A percentile compares a stretch with the other conserved stretches of the same genome.
These are phyloP conservation scores for Xiphophorus maculatus DNA, from an alignment of 2,113 vertebrate species.

Conservation along the genomic window DNA sequence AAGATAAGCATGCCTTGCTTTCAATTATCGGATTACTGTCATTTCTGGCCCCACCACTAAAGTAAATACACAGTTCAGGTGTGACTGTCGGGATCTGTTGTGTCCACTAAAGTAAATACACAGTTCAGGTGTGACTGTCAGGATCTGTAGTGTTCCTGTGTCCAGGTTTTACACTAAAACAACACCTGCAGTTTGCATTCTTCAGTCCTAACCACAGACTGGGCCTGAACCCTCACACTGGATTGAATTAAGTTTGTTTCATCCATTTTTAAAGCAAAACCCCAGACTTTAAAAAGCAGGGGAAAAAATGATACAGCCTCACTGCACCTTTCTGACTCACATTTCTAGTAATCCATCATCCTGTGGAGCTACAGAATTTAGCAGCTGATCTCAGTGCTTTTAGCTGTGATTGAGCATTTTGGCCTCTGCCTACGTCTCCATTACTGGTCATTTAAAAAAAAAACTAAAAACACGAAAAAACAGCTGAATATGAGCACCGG, in stretches of 20 bases:
- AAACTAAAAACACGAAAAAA: slow-evolving; percentile 29
- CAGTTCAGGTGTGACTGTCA: not conserved
- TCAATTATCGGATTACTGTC: not conserved
- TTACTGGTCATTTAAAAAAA: slow-evolving; percentile 22
- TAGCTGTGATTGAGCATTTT: slow-evolving; percentile 49
- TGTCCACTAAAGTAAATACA: slow-evolving; percentile 13
- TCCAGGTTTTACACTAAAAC: not conserved
- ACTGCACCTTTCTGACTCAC: slow-evolving; percentile 20
- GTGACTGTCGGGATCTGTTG: not conserved
- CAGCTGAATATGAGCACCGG: slow-evolving; percentile 49
- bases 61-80: slow-evolving; percentile 19
- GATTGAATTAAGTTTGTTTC: not conserved
- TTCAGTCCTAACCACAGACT: slow-evolving; percentile 20
- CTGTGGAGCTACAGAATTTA: slow-evolving; percentile 35
- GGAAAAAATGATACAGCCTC: not conserved
- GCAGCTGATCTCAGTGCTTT: slow-evolving; percentile 34
- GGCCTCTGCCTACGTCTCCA: slow-evolving; percentile 8
- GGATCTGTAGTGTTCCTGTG: not conserved
- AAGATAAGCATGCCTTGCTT: slow-evolving; percentile 6
- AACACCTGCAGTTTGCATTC: too few species aligned
- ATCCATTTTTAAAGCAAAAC: slow-evolving; percentile 17
- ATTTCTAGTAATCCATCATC: slow-evolving; percentile 58
- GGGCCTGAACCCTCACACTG: slow-evolving; percentile 9
- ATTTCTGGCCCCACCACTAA: slow-evolving; percentile 1
- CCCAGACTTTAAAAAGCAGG: slow-evolving; percentile 11